phyloP scores from a whole-genome alignment of 2,113 vertebrate species.

The Engystomops pustulosus region DNA sequence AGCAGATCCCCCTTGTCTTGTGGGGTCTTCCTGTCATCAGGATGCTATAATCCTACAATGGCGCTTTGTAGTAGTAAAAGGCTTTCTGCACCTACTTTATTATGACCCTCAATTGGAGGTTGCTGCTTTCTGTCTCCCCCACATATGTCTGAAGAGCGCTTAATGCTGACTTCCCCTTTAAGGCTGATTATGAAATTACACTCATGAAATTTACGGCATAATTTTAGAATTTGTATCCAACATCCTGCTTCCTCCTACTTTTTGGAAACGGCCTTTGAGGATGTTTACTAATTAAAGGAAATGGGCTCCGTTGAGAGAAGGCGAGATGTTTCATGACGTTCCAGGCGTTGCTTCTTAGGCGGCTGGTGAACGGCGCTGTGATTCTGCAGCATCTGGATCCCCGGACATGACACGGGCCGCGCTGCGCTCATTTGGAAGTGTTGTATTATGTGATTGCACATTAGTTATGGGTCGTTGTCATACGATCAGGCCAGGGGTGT shows the following conservation, averaged over 20 bases:
- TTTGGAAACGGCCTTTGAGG: background rate
- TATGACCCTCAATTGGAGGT: no score
- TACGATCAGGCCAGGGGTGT: background rate
- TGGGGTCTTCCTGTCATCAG: no score
- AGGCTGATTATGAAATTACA: background rate
- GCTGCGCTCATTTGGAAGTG: background rate
- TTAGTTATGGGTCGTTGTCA: background rate
- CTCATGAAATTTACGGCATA: background rate
- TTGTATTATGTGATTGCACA: background rate
- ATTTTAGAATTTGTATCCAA: background rate
- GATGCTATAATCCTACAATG: no score
- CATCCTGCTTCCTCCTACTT: background rate
- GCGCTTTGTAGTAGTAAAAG: no score
- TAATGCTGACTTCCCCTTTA: no score
- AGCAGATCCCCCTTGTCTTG: no score
- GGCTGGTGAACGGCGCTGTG: background rate
- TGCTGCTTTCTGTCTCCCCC: no score
- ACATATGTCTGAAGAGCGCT: no score
- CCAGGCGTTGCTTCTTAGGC: background rate
- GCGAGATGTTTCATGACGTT: background rate
- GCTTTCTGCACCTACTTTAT: no score
- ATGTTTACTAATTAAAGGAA: conserved; percentile 25
- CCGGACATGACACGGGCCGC: background rate
- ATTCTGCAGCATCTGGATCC: background rate
- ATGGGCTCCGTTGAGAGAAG: background rate